These are phyloP conservation scores for Camptogramma bilineatum DNA, from an alignment of 2,888 invertebrate species.

Conservation along the genomic window DNA sequence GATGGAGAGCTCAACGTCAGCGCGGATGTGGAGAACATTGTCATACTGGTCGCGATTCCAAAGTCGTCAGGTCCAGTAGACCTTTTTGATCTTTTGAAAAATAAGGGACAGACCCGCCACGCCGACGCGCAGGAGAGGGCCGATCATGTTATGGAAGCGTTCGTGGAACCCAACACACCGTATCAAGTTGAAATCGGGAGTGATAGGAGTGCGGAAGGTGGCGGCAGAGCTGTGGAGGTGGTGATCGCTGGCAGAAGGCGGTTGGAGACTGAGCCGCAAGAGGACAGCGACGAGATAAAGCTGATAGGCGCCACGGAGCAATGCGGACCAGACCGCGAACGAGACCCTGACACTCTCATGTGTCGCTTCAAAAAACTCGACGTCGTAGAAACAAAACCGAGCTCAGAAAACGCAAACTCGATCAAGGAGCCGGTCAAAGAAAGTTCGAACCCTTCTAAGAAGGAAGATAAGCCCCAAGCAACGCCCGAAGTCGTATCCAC, in stretches of 20 bases:
- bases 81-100: slow-evolving; percentile 48
- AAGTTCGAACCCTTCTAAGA: slow-evolving; percentile 8
- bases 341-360: slow-evolving; percentile 89
- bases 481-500: slow-evolving; percentile 64
- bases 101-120: slow-evolving; percentile 43
- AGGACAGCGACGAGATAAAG: slow-evolving; percentile 75
- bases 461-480: slow-evolving; percentile 35
- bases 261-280: slow-evolving; percentile 55
- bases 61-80: slow-evolving; percentile 55
- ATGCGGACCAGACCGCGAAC: slow-evolving; percentile 89
- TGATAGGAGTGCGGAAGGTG: slow-evolving; percentile 58
- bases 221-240: slow-evolving; percentile 67
- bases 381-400: slow-evolving; percentile 17
- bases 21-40: slow-evolving; percentile 90
- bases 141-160: slow-evolving; percentile 77
- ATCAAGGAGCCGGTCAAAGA: slow-evolving; percentile 25
- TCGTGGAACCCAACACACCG: slow-evolving; percentile 88
- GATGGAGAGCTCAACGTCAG: slow-evolving; percentile 91
- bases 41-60: slow-evolving; percentile 88
- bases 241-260: slow-evolving; percentile 70
- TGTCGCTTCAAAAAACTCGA: slow-evolving; percentile 54
- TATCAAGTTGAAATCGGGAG: slow-evolving; percentile 88
- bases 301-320: slow-evolving; percentile 89
- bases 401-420: slow-evolving; percentile 16
- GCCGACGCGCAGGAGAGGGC: slow-evolving; percentile 69